Percentiles rank a stretch among this genome's conserved stretches.
Conservation (phyloP, 2,888 invertebrate species). For the Hermaeophaga mercurialis region DNA sequence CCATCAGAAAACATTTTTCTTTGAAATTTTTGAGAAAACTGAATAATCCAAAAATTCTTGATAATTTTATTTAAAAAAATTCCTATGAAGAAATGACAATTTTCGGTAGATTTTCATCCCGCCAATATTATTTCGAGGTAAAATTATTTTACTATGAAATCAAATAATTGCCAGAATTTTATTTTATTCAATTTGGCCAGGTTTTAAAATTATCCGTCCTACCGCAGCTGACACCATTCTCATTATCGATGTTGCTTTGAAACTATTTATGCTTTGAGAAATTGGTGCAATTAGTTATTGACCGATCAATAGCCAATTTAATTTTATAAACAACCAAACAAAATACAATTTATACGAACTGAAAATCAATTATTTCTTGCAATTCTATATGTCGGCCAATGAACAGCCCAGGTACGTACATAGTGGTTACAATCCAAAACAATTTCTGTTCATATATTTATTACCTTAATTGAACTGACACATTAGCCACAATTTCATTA, state of each 20-base stretch:
- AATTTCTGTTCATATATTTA: constrained; percentile 12
- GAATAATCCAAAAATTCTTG: too few species aligned
- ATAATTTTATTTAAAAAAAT: too few species aligned
- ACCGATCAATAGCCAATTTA: constrained; percentile 19
- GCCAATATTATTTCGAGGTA: too few species aligned
- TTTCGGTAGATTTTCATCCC: too few species aligned
- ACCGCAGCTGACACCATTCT: not conserved
- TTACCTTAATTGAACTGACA: constrained; percentile 1
- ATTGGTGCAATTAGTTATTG: not conserved
- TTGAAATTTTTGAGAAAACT: too few species aligned
- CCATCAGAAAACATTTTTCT: too few species aligned
- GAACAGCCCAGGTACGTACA: constrained; percentile 16
- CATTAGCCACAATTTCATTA: too few species aligned
- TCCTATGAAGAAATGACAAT: too few species aligned
- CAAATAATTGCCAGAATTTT: too few species aligned
- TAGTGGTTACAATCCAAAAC: constrained; percentile 9
- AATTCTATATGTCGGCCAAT: constrained; percentile 5
- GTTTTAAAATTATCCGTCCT: too few species aligned
- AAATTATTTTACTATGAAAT: too few species aligned
- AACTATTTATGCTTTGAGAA: not conserved
- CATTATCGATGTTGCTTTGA: not conserved
- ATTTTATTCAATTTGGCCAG: too few species aligned
- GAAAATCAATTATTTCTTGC: constrained; percentile 20
- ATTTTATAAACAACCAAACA: constrained; percentile 12
- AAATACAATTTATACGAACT: constrained; percentile 15